Evolutionary conservation across 2,888 invertebrate species (phyloP).

Genomic region (Pasiphila rectangulata): DNA sequence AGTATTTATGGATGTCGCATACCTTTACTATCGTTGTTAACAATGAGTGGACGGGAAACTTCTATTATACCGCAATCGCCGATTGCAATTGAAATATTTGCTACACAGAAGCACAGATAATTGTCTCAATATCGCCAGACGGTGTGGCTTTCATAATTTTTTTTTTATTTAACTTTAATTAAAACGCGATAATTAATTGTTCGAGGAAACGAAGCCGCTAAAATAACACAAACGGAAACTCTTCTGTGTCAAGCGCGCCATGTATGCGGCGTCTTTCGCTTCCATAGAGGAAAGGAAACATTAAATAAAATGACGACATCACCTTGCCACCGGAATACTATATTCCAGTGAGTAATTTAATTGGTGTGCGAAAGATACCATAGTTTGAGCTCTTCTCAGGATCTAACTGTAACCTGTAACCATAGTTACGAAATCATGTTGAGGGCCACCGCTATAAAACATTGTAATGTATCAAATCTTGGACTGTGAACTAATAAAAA

Average conservation of each 20-base stretch:
- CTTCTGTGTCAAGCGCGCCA: conserved; percentile 47
- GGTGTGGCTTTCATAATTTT: conserved; percentile 52
- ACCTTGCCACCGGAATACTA: conserved; percentile 7
- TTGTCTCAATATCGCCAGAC: conserved; percentile 40
- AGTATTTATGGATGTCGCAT: no score
- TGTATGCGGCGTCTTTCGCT: conserved; percentile 26
- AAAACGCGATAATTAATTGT: no score
- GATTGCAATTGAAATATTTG: conserved; percentile 8
- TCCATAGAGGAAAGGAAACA: conserved; percentile 26
- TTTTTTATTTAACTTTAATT: no score
- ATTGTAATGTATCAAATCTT: no score
- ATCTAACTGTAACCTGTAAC: not conserved
- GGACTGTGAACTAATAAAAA: conserved; percentile 56
- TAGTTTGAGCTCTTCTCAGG: conserved; percentile 8
- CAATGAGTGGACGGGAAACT: not conserved
- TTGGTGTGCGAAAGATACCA: conserved; percentile 10
- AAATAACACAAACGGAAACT: conserved; percentile 56
- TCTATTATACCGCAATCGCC: not conserved
- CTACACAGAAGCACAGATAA: conserved; percentile 9
- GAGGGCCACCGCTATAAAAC: no score
- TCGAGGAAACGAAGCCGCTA: conserved; percentile 46
- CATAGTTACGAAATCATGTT: no score
- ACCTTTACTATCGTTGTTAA: no score
- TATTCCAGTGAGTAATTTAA: conserved; percentile 13
- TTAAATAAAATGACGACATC: conserved; percentile 24